A percentile compares a stretch with the other conserved stretches of the same genome.
Evolutionary conservation across 2,797 vertebrate species (phyloP).

Genomic region (Cyclopterus lumpus): DNA sequence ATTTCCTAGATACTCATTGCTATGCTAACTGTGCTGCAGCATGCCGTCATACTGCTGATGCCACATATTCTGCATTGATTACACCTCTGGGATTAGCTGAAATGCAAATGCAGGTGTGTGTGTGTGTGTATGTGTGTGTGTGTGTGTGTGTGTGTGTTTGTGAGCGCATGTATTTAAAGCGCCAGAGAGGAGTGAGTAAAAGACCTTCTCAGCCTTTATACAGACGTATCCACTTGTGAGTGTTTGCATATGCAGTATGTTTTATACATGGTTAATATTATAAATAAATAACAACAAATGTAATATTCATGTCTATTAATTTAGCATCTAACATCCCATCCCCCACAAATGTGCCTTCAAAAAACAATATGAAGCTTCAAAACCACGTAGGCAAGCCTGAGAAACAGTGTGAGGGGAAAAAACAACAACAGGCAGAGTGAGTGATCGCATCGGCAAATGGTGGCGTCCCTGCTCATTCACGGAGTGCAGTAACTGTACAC

Average conservation of each 20-base stretch:
- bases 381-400: constrained; percentile 45
- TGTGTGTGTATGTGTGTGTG: constrained; percentile 17
- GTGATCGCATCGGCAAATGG: constrained; percentile 57
- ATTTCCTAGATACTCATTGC: constrained; percentile 75
- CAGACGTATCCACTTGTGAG: constrained; percentile 25
- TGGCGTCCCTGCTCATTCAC: constrained; percentile 39
- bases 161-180: constrained; percentile 8
- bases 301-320: constrained; percentile 19
- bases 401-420: constrained; percentile 32
- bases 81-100: constrained; percentile 81
- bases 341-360: constrained; percentile 9
- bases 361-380: constrained; percentile 33
- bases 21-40: constrained; percentile 73
- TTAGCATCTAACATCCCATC: constrained; percentile 20
- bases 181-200: constrained; percentile 30
- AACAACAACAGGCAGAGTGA: constrained; percentile 1
- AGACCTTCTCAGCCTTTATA: constrained; percentile 13
- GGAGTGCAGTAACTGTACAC: constrained; percentile 31
- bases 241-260: constrained; percentile 25
- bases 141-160: constrained; percentile 1
- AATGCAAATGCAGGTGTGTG: constrained; percentile 74
- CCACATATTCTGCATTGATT: constrained; percentile 82
- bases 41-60: constrained; percentile 83
- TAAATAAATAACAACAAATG: not conserved
- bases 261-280: not conserved